These are phyloP conservation scores for Acronicta aceris DNA, from an alignment of 2,888 invertebrate genomes.

Conservation along the genomic window DNA sequence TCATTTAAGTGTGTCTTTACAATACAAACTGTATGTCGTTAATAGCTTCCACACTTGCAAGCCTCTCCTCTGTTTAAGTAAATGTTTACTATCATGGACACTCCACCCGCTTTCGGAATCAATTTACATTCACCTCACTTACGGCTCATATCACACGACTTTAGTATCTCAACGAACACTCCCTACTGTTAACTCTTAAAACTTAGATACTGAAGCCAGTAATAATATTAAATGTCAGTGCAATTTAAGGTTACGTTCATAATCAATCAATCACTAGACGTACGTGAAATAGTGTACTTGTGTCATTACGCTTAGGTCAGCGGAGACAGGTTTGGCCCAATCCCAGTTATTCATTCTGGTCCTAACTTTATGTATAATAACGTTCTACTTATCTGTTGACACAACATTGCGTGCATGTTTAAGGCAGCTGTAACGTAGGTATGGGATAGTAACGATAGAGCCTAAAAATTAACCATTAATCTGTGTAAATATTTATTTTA, in stretches of 20 bases:
- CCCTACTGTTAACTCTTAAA: constrained; percentile 32
- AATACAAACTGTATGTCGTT: constrained; percentile 39
- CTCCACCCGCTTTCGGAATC: constrained; percentile 26
- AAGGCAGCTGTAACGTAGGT: constrained; percentile 82
- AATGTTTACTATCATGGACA: constrained; percentile 44
- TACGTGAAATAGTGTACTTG: constrained; percentile 49
- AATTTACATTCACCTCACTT: constrained; percentile 35
- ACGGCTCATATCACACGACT: constrained; percentile 35
- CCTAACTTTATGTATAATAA: constrained; percentile 40
- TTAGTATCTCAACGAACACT: constrained; percentile 47
- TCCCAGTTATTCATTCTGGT: constrained; percentile 44
- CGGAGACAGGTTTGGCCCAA: constrained; percentile 62
- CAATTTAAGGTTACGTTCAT: constrained; percentile 55
- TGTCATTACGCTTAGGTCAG: constrained; percentile 47
- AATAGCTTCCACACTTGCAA: constrained; percentile 48
- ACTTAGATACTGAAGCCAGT: constrained; percentile 47
- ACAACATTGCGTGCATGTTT: constrained; percentile 74
- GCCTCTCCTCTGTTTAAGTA: constrained; percentile 39
- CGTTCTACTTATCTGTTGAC: constrained; percentile 44
- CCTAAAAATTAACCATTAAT: constrained; percentile 58
- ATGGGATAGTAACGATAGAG: constrained; percentile 70
- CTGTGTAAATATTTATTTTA: constrained; percentile 66
- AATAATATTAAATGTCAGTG: constrained; percentile 50
- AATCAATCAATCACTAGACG: constrained; percentile 48
- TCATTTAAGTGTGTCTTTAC: constrained; percentile 54